Base-by-base conservation (phyloP, 1,140 invertebrate genomes). In the Aleiodes sp. region DNA sequence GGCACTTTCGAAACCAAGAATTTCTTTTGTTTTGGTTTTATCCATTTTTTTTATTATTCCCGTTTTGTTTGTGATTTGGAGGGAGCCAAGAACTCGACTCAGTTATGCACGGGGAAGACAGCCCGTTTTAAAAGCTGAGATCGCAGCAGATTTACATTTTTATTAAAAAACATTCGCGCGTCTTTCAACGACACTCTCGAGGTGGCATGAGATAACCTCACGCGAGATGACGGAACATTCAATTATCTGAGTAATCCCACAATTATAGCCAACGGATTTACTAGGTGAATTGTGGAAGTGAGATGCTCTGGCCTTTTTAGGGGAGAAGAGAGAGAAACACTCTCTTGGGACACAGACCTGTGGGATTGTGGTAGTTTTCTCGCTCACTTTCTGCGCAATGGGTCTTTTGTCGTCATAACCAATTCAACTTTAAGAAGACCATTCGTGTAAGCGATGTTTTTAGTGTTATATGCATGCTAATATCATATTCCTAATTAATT, bases 231-330 rank as follows among this genome's bases (percentile, higher is more conserved):
- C 68, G 70, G 66, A 71, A 74, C 73, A 71, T 74, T 74, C 73
- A 74, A 74, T 74, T 74, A 74, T 74, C 73, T 71, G 43, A 56
- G 70, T 74, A 74, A 74, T 74, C 73, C 73, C 65, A 71, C 73
- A 71, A 74, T 74, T 74, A 74, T 71, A 74, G 70, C 68, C 73
- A 71, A 69, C 70, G 70, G 73, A 74, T 74, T 74, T 74, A 74
- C 73, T 71, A 69, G 65, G 43, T 70, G 52, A 74, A 63, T 14
- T 31, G 26, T 29, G 52, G n/a, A 35, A 46, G 67, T 43, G 41
- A 10, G 56, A 41, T 16, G 14, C 39, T 31, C 57, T 37, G 14
- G 29, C 33, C 64, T n/a, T 10, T 14, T 12, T 14, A 35, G 28
- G 6, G 29, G 28, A 16, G 14, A 14, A 60, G n/a, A 60, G 43